Percentiles rank a stretch among this genome's conserved stretches.
phyloP scores from a whole-genome alignment of 2,797 vertebrate species.

The Micromesistius poutassou region DNA sequence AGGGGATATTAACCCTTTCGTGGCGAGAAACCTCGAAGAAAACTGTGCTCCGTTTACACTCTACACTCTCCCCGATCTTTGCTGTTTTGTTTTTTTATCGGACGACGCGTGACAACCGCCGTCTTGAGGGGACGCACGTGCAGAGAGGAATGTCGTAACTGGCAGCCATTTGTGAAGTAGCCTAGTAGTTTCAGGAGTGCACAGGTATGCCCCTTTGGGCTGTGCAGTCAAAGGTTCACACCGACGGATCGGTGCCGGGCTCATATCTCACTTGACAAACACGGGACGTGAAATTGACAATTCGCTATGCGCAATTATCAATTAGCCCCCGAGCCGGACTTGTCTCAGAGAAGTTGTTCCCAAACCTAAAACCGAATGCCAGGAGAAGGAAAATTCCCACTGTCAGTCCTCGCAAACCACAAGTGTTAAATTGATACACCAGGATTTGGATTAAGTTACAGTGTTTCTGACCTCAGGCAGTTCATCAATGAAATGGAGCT shows the following conservation, averaged over 20 bases:
- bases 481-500: slow-evolving; percentile 42
- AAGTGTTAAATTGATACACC: slow-evolving; percentile 36
- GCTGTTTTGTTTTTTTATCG: slow-evolving; percentile 36
- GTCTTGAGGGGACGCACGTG: slow-evolving; percentile 47
- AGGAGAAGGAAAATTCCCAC: slow-evolving; percentile 23
- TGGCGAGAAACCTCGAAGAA: slow-evolving; percentile 11
- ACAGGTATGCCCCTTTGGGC: slow-evolving; percentile 42
- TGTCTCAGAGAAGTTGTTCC: slow-evolving; percentile 12
- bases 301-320: slow-evolving; percentile 37
- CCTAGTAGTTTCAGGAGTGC: slow-evolving; percentile 51
- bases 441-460: slow-evolving; percentile 43
- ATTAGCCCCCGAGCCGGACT: slow-evolving; percentile 1
- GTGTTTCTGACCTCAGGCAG: slow-evolving; percentile 36
- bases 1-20: slow-evolving; percentile 15
- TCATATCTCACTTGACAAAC: slow-evolving; percentile 33
- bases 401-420: slow-evolving; percentile 15
- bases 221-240: slow-evolving; percentile 40
- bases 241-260: slow-evolving; percentile 38
- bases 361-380: background rate
- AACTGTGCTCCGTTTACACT: slow-evolving; percentile 48
- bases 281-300: slow-evolving; percentile 38
- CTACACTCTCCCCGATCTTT: slow-evolving; percentile 6
- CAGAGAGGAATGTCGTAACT: slow-evolving; percentile 50
- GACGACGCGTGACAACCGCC: slow-evolving; percentile 27
- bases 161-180: slow-evolving; percentile 61